phyloP scores from a whole-genome alignment of 2,797 vertebrate species.

The Pelochelys cantorii region DNA sequence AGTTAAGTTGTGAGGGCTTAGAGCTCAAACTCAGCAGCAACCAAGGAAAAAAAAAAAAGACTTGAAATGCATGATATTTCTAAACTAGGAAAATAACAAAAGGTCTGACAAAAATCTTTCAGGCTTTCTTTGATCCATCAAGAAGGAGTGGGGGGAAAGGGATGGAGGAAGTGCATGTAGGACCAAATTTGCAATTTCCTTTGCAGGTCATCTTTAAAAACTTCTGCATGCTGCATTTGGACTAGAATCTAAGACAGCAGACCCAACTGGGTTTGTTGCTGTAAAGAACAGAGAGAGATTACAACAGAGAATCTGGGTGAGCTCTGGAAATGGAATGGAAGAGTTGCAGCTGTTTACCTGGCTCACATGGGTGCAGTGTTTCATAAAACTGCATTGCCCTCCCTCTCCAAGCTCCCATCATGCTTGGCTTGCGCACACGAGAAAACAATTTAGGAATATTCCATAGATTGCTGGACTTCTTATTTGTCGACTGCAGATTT shows the following conservation, averaged over 20 bases:
- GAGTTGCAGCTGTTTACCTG: conserved; percentile 14
- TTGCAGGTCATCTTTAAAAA: conserved; percentile 76
- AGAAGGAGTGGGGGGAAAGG: conserved; percentile 46
- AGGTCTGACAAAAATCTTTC: conserved; percentile 67
- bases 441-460: neutral
- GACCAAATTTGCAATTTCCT: conserved; percentile 41
- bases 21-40: rapidly evolving
- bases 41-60: neutral
- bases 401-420: conserved; percentile 1
- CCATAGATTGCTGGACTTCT: neutral
- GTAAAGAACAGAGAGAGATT: conserved; percentile 66
- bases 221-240: conserved; percentile 60
- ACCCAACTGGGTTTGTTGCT: conserved; percentile 49
- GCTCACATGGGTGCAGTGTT: neutral
- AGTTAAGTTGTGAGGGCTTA: neutral
- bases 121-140: conserved; percentile 53
- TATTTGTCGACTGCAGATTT: neutral
- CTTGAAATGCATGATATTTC: neutral
- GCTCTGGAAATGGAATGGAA: conserved; percentile 60
- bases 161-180: conserved; percentile 43
- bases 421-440: neutral
- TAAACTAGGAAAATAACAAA: conserved; percentile 11
- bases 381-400: neutral
- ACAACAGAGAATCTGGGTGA: conserved; percentile 66
- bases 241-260: conserved; percentile 62